Evolutionary conservation across 1,140 invertebrate species (phyloP), one percentile per base, ranked within the genome.

Genomic region (Sipha flava): DNA sequence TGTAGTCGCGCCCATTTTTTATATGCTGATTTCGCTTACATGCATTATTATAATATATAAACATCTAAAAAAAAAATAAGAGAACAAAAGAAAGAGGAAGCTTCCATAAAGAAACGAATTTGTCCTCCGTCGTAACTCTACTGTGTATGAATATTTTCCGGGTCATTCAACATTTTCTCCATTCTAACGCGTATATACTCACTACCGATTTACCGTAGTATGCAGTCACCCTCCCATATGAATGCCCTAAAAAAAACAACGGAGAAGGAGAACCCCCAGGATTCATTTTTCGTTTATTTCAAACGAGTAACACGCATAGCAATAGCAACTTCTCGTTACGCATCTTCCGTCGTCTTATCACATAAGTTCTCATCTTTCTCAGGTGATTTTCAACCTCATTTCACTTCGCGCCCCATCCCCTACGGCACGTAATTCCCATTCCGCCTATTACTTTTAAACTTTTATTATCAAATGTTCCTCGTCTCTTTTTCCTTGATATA

Each of bases 271-370:
- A 54, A 29, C 66, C 66, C 64, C 66, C 66, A 47, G 23, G 43
- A 70, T 70, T 70, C 66, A 70, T 70, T 70, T 70, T 70, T 70
- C 66, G 66, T 70, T 70, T 70, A 70, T 70, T 70, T 70, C 66
- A 7, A 29, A 47, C 21, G 43, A 66, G 64, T 66, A 54, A 34
- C 29, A 18, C 31, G 59, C 59, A n/a, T 34, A 21, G 64, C 21
- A 43, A 43, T 66, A 66, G 64, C 64, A 66, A 66, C 21, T 66
- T 66, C 64, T 66, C 37, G 64, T 66, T 66, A 66, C 34, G 64
- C 66, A 47, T 21, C 64, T 68, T 68, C 66, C 40, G 66, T 29
- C 66, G 66, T 70, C 66, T 70, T 70, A 70, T 70, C 66, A 70
- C 66, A 70, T 70, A 70, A 70, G 66, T 70, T 70, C 66, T 70